These are phyloP conservation scores for Sarcophaga carnaria DNA, from an alignment of 2,888 invertebrate genomes.

Conservation along the genomic window DNA sequence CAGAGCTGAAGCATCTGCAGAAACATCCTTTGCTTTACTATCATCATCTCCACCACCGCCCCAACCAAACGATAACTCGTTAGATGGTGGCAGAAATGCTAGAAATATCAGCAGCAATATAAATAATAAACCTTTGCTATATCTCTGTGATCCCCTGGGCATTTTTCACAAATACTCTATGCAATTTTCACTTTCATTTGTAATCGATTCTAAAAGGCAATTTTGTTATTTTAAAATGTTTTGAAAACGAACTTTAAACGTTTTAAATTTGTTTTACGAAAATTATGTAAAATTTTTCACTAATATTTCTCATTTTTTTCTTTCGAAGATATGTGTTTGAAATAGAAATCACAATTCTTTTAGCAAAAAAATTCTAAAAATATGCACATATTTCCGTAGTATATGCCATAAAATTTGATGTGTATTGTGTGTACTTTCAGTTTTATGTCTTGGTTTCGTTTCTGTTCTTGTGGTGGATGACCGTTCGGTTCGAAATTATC, in stretches of 20 bases:
- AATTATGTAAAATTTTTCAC: slow-evolving; percentile 42
- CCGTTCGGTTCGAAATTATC: slow-evolving; percentile 66
- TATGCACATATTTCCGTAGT: slow-evolving; percentile 62
- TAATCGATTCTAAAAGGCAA: background rate
- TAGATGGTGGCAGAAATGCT: slow-evolving; percentile 71
- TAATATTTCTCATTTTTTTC: slow-evolving; percentile 22
- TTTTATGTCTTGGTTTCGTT: slow-evolving; percentile 23
- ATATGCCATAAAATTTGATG: slow-evolving; percentile 25
- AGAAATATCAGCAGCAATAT: slow-evolving; percentile 71
- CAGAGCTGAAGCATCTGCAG: slow-evolving; percentile 46
- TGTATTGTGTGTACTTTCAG: slow-evolving; percentile 21
- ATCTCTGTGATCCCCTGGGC: slow-evolving; percentile 61
- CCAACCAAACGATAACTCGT: slow-evolving; percentile 71
- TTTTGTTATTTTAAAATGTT: too few species aligned
- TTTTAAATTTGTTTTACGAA: slow-evolving; percentile 6
- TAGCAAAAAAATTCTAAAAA: slow-evolving; percentile 67
- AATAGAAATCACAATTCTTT: slow-evolving; percentile 44
- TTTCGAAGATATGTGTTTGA: slow-evolving; percentile 17
- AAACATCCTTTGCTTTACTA: slow-evolving; percentile 56
- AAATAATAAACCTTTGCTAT: slow-evolving; percentile 65
- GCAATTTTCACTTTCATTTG: slow-evolving; percentile 57
- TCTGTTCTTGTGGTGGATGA: slow-evolving; percentile 19
- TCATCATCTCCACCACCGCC: slow-evolving; percentile 61
- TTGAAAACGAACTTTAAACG: background rate
- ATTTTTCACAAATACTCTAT: slow-evolving; percentile 45